Evolutionary conservation across 2,113 vertebrate genomes (phyloP), one percentile per base, ranked within the genome.

Genomic region (Cacatua alba): DNA sequence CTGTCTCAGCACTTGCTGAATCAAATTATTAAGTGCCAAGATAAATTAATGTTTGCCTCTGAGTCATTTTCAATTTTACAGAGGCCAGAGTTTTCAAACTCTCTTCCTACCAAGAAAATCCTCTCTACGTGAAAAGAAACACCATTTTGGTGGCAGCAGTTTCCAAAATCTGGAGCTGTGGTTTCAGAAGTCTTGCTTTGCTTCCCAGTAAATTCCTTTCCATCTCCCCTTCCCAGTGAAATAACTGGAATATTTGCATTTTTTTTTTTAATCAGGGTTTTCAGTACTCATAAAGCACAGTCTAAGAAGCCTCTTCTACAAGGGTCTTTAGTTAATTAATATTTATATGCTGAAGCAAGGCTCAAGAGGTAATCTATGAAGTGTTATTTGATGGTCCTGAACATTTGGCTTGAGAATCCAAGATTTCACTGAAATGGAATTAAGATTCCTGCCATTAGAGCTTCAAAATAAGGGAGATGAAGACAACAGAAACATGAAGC

Each of bases 11-110:
- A 95, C 90, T 97, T 97, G 93, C 93, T 96, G 92, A 97, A 97
- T 92, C 88, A 88, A 97, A 96, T 94, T 94, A 95, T 96, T 92
- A 92, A 90, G 89, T 95, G 91, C 96, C 97, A 98, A 95, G 90
- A 74, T 63, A 94, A 91, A 97, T 92, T 88, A 84, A 77, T 80
- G 20, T 76, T 89, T 93, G 75, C 88, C 68, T 96, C 44, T 88
- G 81, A 94, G 81, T 88, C 93, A 83, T 91, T 95, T 78, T 49
- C 17, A 84, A 44, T 82, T 94, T 91, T 86, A 57, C 17, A 63
- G 59, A 92, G 62, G 55, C 86, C 51, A 57, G 53, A 39, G 35
- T 59, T 88, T 95, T 93, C 37, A 68, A 88, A 69, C 59, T 37
- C 6, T 35, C 55, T 86, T 91, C 52, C 69, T 90, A 76, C 77